Percentiles rank a stretch among this genome's conserved stretches.
phyloP scores from a whole-genome alignment of 2,888 invertebrate species.

The Sepiola atlantica region DNA sequence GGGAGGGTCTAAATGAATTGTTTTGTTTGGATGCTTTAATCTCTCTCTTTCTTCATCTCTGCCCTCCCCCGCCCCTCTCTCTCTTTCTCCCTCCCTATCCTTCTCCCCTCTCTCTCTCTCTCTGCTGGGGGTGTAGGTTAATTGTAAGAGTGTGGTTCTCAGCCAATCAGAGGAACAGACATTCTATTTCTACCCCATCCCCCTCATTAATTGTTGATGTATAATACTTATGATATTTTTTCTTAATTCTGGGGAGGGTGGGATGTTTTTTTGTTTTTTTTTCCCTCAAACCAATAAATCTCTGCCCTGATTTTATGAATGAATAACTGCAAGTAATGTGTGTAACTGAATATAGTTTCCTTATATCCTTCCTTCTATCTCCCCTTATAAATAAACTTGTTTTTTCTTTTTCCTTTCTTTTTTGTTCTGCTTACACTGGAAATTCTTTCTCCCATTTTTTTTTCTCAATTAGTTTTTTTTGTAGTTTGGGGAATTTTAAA shows the following conservation, averaged over 20 bases:
- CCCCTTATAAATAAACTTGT: background rate
- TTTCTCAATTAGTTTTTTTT: background rate
- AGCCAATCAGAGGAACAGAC: background rate
- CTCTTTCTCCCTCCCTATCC: too few relatives aligned
- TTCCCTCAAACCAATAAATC: background rate
- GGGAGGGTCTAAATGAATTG: background rate
- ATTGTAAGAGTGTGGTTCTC: background rate
- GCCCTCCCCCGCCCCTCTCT: background rate
- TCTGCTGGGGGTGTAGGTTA: background rate
- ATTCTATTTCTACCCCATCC: background rate
- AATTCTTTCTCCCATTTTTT: background rate
- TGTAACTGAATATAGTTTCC: background rate
- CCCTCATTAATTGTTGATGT: background rate
- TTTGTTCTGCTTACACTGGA: conserved; percentile 32
- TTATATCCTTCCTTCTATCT: background rate
- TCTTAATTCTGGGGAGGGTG: background rate
- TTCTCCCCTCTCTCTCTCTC: background rate
- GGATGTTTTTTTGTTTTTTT: background rate
- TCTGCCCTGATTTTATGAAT: background rate
- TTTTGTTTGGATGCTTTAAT: background rate
- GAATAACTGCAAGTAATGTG: conserved; percentile 7
- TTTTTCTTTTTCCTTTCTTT: background rate
- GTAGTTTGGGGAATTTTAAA: background rate
- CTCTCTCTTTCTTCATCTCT: background rate
- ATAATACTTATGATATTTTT: background rate